These are phyloP conservation scores for Hemistola chrysoprasaria DNA, from an alignment of 2,888 invertebrate species.

Conservation along the genomic window DNA sequence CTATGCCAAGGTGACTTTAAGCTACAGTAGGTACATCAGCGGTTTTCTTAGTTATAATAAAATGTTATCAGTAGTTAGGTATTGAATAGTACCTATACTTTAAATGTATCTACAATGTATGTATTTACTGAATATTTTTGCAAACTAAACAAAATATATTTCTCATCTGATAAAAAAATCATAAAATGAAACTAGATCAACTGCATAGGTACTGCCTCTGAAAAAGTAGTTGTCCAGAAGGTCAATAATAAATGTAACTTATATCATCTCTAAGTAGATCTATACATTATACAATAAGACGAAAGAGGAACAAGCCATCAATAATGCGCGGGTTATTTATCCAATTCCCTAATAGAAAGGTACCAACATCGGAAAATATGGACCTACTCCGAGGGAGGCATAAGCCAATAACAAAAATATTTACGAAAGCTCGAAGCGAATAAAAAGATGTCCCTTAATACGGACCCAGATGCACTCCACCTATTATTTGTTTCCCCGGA, in stretches of 20 bases:
- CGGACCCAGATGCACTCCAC: slow-evolving; percentile 70
- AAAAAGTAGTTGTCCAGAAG: not conserved
- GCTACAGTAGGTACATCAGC: too few species aligned
- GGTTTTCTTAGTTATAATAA: too few species aligned
- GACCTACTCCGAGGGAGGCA: slow-evolving; percentile 43
- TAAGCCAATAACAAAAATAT: slow-evolving; percentile 77
- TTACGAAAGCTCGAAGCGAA: slow-evolving; percentile 72
- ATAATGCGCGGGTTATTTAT: slow-evolving; percentile 59
- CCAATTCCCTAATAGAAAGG: slow-evolving; percentile 54
- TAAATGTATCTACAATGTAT: too few species aligned
- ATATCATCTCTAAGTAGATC: slow-evolving; percentile 1
- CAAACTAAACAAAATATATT: too few species aligned
- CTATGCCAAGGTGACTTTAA: too few species aligned
- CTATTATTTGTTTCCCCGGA: slow-evolving; percentile 74
- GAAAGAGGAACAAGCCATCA: slow-evolving; percentile 38
- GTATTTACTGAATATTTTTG: too few species aligned
- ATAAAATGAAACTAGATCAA: too few species aligned
- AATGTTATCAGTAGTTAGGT: too few species aligned
- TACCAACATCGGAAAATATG: slow-evolving; percentile 48
- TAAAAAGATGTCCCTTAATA: slow-evolving; percentile 80
- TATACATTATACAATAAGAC: slow-evolving; percentile 32
- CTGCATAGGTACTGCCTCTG: too few species aligned
- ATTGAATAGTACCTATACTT: too few species aligned
- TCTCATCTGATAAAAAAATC: too few species aligned
- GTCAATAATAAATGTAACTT: slow-evolving; percentile 1